Base-by-base conservation (phyloP, 1,140 invertebrate genomes). In the Pollicipes pollicipes region DNA sequence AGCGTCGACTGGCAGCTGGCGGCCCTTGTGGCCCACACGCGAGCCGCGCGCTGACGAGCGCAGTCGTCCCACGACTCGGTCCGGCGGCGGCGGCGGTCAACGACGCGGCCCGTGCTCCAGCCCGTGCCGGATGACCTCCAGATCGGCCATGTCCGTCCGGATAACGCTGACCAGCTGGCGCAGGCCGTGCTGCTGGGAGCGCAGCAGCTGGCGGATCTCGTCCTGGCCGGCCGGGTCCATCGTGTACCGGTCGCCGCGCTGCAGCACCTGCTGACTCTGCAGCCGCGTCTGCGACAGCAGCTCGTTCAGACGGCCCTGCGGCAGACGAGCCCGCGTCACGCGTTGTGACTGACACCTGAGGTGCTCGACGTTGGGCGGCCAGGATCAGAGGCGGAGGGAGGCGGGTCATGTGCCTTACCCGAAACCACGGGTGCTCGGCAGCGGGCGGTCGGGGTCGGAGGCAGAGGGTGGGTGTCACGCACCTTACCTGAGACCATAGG, bases 261-360 rank as follows among this genome's bases (percentile, higher is more conserved):
- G 63, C 31, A 29, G 31, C 31, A 29, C 67, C 31, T 35, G 58
- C 28, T 37, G 63, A 29, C 66, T 66, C 30, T 92, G 89, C 83
- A 94, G 87, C 74, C 90, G 82, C 74, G 94, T 87, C 72, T 92
- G 90, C 29, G 91, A 91, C 71, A 95, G 83, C 73, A 97, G 81
- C 82, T 96, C 93, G 78, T 91, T 94, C 32, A 97, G 83, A 73
- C 91, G 86, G 63, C 90, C 90, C 87, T 90, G 75, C 68, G 35
- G 32, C 63, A 35, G 70, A 26, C 30, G 21, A 28, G 10, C n/a
- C 31, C 45, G 27, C 35, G 72, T 26, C 16, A 27, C 70, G 70
- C 13, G 16, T 26, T 71, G 29, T 71, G 27, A 26, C n/a, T 66
- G 30, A 13, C 32, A 71, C 67, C 24, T 35, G 26, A 64, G 3